These are phyloP conservation scores for Melanaphis sacchari DNA, from an alignment of 1,140 invertebrate genomes.

Conservation along the genomic window DNA sequence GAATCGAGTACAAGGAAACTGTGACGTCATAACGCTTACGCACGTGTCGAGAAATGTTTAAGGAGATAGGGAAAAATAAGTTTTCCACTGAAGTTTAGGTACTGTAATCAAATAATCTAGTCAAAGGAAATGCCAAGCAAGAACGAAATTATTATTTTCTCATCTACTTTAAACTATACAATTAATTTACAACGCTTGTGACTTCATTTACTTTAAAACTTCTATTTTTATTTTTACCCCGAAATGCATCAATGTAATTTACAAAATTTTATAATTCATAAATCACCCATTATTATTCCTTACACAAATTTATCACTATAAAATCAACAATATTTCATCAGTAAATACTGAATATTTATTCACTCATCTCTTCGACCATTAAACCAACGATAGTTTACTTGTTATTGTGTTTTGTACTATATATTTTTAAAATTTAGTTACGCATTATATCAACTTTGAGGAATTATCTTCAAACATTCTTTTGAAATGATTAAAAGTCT, in stretches of 20 bases:
- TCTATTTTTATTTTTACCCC: not conserved
- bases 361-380: not conserved
- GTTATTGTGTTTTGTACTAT: not conserved
- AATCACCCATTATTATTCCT: not conserved
- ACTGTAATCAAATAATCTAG: slow-evolving; percentile 21
- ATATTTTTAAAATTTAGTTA: not conserved
- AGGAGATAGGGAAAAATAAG: not conserved
- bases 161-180: not conserved
- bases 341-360: not conserved
- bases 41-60: not conserved
- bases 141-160: slow-evolving; percentile 4
- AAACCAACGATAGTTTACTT: not conserved
- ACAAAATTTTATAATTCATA: not conserved
- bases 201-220: not conserved
- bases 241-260: not conserved
- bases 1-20: not conserved
- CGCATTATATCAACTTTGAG: not conserved
- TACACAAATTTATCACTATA: not conserved
- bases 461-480: not conserved
- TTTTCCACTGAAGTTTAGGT: slow-evolving; percentile 18
- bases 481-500: not conserved
- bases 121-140: not conserved
- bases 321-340: slow-evolving; percentile 7
- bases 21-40: slow-evolving; percentile 11
- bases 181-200: not conserved